Percentiles rank a stretch among this genome's conserved stretches.
These are phyloP conservation scores for Drosophila stalkeri DNA, from an alignment of 2,888 invertebrate species.

Conservation along the genomic window DNA sequence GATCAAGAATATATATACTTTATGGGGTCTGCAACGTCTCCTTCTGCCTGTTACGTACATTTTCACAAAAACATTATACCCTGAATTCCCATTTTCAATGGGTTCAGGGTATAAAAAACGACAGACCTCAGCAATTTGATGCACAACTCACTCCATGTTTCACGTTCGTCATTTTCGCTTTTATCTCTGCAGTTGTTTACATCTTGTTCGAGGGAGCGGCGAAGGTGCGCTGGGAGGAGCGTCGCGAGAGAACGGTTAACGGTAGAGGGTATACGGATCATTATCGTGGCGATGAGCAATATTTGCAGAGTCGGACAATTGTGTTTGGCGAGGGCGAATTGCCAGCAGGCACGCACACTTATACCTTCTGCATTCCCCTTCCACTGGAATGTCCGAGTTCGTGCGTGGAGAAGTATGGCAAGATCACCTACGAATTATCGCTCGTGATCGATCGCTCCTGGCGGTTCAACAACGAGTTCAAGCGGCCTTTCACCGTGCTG, in stretches of 20 bases:
- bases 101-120: no score
- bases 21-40: no score
- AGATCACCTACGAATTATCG: slow-evolving; percentile 91
- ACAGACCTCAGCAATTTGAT: background rate
- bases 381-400: slow-evolving; percentile 89
- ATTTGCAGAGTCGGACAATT: slow-evolving; percentile 47
- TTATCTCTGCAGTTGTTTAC: slow-evolving; percentile 47
- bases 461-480: slow-evolving; percentile 87
- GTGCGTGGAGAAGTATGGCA: slow-evolving; percentile 90
- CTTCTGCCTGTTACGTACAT: no score
- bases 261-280: slow-evolving; percentile 50
- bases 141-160: background rate
- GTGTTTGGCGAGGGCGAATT: slow-evolving; percentile 59
- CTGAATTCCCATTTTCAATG: no score
- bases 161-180: background rate
- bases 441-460: slow-evolving; percentile 89
- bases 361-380: slow-evolving; percentile 89
- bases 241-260: slow-evolving; percentile 25
- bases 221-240: slow-evolving; percentile 70
- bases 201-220: slow-evolving; percentile 68
- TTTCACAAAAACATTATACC: no score
- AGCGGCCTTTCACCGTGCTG: slow-evolving; percentile 88
- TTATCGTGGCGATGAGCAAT: slow-evolving; percentile 53
- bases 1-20: no score
- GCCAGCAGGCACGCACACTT: slow-evolving; percentile 85